A percentile compares a stretch with the other conserved stretches of the same genome.
Evolutionary conservation across 1,140 invertebrate species (phyloP).

Genomic region (Ganaspis sp.): DNA sequence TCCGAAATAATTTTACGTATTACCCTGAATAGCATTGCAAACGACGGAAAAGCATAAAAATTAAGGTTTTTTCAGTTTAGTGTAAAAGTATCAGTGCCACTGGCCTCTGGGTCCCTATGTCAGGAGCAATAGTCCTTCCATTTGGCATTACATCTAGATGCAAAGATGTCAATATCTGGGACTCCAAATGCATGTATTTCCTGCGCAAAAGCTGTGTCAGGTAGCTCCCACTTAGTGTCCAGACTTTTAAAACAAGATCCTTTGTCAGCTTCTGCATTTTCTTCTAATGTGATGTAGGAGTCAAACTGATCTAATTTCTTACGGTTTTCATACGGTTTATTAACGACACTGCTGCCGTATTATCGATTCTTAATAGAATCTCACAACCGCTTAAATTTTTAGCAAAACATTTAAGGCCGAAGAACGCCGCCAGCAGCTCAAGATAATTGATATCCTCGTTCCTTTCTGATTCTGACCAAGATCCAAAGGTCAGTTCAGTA

Average conservation of each 20-base stretch:
- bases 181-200: constrained; percentile 10
- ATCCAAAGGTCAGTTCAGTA: not conserved
- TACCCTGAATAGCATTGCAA: not conserved
- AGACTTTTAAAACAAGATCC: constrained; percentile 37
- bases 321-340: constrained; percentile 33
- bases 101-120: constrained; percentile 6
- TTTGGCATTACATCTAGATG: constrained; percentile 35
- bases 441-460: not conserved
- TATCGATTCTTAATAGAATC: constrained; percentile 39
- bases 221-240: constrained; percentile 42
- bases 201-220: not conserved
- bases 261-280: constrained; percentile 38
- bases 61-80: constrained; percentile 10
- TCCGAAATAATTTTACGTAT: too few species aligned
- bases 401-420: not conserved
- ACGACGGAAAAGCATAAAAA: constrained; percentile 39
- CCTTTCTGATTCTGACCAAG: constrained; percentile 15
- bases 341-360: constrained; percentile 34
- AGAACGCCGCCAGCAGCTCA: constrained; percentile 25
- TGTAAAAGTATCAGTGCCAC: constrained; percentile 35
- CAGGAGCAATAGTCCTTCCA: constrained; percentile 31
- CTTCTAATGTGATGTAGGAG: constrained; percentile 34
- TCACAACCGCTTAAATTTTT: not conserved
- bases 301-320: constrained; percentile 30
- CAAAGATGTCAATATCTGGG: constrained; percentile 41